Conservation (phyloP, 2,797 vertebrate genomes). For the Anniella stebbinsi region DNA sequence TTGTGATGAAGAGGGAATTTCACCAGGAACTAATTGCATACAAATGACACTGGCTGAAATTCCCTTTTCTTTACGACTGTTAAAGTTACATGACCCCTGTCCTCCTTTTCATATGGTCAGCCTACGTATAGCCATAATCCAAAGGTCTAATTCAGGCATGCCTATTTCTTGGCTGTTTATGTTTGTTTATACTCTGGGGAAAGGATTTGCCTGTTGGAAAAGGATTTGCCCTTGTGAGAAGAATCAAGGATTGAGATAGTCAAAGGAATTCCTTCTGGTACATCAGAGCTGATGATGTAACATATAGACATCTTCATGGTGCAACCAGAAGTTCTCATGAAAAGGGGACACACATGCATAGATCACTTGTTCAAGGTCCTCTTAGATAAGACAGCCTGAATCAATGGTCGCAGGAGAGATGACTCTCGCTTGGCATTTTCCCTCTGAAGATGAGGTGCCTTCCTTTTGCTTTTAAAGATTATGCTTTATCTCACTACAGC, state of each 20-base stretch:
- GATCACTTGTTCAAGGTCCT: not conserved
- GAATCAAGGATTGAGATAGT: not conserved
- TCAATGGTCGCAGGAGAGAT: not conserved
- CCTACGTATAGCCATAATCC: not conserved
- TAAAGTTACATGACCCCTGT: too few species aligned
- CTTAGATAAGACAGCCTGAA: not conserved
- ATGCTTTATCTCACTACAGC: conserved; percentile 27
- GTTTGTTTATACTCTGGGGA: not conserved
- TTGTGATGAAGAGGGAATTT: too few species aligned
- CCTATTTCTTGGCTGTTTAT: not conserved
- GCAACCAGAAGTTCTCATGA: not conserved
- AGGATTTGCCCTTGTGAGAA: rapidly evolving
- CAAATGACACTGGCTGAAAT: too few species aligned
- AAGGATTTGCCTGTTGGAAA: too few species aligned
- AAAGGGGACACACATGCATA: rapidly evolving
- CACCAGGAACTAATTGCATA: too few species aligned
- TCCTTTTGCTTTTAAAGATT: conserved; percentile 42
- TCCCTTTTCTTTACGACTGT: too few species aligned
- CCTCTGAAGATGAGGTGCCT: conserved; percentile 5
- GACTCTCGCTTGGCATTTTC: not conserved
- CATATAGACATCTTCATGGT: not conserved
- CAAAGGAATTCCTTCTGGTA: not conserved
- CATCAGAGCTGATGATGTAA: not conserved
- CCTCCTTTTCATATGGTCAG: too few species aligned
- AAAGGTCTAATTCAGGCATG: not conserved